Conservation (phyloP, 1,140 invertebrate genomes). For the Rhyacophila brunnea region DNA sequence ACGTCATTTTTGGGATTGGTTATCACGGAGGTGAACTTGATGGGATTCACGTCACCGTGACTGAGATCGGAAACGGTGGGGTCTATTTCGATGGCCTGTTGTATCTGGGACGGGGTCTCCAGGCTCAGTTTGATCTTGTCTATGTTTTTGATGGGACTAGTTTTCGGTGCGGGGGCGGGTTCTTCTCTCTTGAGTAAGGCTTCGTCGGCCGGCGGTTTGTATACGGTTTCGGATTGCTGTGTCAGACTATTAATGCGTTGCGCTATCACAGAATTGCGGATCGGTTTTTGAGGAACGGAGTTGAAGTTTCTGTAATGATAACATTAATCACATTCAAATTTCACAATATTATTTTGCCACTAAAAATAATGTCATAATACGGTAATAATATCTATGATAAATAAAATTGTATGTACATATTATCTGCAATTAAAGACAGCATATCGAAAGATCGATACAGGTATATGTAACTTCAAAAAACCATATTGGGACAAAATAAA, state of each 20-base stretch:
- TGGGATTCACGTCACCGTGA: slow-evolving; percentile 45
- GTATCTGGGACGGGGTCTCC: slow-evolving; percentile 52
- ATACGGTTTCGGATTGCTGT: slow-evolving; percentile 37
- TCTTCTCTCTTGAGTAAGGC: slow-evolving; percentile 32
- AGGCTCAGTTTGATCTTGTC: slow-evolving; percentile 53
- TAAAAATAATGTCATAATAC: too few relatives aligned
- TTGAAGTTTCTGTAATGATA: slow-evolving; percentile 44
- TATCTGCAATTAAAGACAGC: too few relatives aligned
- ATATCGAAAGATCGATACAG: too few relatives aligned
- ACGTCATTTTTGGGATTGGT: slow-evolving; percentile 40
- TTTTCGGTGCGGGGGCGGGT: slow-evolving; percentile 39
- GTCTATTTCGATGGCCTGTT: slow-evolving; percentile 51
- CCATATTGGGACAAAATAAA: too few relatives aligned
- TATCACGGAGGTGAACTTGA: slow-evolving; percentile 42
- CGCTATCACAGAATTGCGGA: slow-evolving; percentile 60
- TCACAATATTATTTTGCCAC: too few relatives aligned
- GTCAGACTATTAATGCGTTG: slow-evolving; percentile 57
- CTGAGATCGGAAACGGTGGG: slow-evolving; percentile 43
- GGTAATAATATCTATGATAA: too few relatives aligned
- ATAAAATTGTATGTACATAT: too few relatives aligned
- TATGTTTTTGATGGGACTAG: slow-evolving; percentile 52
- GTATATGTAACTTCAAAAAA: too few relatives aligned
- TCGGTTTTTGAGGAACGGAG: slow-evolving; percentile 59
- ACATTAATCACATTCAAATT: too few relatives aligned
- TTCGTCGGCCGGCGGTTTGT: slow-evolving; percentile 21